Conservation (phyloP, 37 sponge, comb jelly and placozoan genomes). For the Tethya wilhelma region DNA sequence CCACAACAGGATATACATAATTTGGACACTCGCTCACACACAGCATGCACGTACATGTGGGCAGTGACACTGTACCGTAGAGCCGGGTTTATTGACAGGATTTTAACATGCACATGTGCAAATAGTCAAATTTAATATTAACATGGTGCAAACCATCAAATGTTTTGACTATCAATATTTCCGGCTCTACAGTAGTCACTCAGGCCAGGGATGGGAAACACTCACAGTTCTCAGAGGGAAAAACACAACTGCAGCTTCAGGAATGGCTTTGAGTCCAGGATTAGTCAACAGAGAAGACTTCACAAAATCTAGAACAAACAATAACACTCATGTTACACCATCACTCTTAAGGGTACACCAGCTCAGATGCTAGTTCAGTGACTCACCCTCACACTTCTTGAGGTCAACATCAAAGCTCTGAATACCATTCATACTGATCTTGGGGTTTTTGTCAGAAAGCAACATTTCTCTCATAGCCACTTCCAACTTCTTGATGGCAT, state of each 20-base stretch:
- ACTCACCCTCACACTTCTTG: constrained; percentile 61
- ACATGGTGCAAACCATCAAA: too few relatives aligned
- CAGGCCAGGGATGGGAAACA: background rate
- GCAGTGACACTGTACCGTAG: too few relatives aligned
- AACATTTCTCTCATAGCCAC: constrained; percentile 30
- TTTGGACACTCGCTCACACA: too few relatives aligned
- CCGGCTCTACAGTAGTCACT: too few relatives aligned
- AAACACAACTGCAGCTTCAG: background rate
- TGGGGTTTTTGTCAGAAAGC: constrained; percentile 36
- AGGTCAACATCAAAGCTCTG: constrained; percentile 60
- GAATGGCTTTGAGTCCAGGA: background rate
- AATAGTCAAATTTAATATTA: too few relatives aligned
- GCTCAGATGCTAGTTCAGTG: background rate
- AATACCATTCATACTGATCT: constrained; percentile 48
- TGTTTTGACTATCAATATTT: too few relatives aligned
- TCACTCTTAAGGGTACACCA: background rate
- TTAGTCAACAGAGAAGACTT: background rate
- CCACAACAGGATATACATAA: too few relatives aligned
- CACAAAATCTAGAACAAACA: constrained; percentile 34
- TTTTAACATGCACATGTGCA: too few relatives aligned
- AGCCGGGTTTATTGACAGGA: too few relatives aligned
- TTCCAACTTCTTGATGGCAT: constrained; percentile 30
- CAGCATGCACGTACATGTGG: too few relatives aligned
- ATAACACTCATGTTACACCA: background rate
- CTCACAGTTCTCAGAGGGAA: constrained; percentile 12